Conservation (phyloP, 2,797 vertebrate species). For the Lutra lutra region DNA sequence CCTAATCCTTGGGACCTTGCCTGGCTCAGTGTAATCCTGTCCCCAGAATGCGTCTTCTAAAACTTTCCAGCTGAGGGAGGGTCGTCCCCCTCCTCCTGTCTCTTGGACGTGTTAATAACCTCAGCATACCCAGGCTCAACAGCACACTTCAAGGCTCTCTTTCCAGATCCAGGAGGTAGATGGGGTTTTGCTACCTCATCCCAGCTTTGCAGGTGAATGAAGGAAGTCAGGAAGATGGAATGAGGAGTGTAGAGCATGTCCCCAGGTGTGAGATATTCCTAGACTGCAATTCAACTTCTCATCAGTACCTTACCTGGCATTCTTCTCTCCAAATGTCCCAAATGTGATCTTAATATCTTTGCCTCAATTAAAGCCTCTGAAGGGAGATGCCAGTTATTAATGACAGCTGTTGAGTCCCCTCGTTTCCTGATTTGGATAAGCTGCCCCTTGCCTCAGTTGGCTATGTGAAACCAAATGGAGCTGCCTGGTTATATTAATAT, state of each 20-base stretch:
- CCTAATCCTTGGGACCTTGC: not conserved
- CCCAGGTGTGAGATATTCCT: not conserved
- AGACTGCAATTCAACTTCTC: constrained; percentile 24
- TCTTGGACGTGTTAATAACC: not conserved
- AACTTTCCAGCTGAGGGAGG: not conserved
- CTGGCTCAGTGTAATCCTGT: not conserved
- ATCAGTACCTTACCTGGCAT: not conserved
- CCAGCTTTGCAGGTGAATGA: not conserved
- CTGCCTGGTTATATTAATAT: constrained; percentile 76
- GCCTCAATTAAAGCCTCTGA: constrained; percentile 59
- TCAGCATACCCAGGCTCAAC: not conserved
- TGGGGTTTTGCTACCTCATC: not conserved
- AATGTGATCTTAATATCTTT: constrained; percentile 26
- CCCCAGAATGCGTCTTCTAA: not conserved
- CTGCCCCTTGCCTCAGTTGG: constrained; percentile 69
- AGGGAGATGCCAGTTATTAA: constrained; percentile 70
- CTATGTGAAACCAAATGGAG: constrained; percentile 82
- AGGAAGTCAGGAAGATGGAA: not conserved
- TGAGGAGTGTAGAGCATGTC: not conserved
- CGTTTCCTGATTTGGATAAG: constrained; percentile 66
- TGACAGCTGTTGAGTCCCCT: constrained; percentile 69
- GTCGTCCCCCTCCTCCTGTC: not conserved
- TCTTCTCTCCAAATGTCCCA: not conserved
- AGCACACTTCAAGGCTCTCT: not conserved
- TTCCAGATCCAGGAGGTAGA: not conserved